Evolutionary conservation across 2,113 vertebrate species (phyloP).

Genomic region (Apus apus): DNA sequence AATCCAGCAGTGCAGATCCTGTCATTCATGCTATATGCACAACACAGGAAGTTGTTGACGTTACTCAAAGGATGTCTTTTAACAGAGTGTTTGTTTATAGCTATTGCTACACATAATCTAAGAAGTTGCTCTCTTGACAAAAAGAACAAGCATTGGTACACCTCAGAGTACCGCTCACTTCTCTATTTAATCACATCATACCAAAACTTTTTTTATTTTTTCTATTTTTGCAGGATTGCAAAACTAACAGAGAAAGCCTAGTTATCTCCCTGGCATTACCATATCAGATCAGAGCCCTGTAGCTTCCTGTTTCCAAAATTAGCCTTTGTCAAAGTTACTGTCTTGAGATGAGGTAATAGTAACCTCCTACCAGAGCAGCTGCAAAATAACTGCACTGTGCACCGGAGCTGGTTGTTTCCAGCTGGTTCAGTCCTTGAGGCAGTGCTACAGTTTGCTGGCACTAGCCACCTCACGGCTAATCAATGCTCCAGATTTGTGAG

Average conservation of each 20-base stretch:
- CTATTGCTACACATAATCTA: neutral
- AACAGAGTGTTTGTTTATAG: neutral
- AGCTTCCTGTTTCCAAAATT: slow-evolving; percentile 15
- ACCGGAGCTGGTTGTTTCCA: neutral
- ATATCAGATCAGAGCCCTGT: neutral
- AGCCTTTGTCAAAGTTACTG: neutral
- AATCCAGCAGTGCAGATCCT: neutral
- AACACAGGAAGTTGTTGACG: neutral
- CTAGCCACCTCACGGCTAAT: neutral
- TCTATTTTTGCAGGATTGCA: neutral
- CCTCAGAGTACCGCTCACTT: neutral
- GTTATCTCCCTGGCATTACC: neutral
- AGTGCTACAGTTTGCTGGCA: neutral
- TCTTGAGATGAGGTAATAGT: neutral
- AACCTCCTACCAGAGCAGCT: neutral
- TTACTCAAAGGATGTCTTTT: neutral
- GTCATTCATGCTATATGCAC: neutral
- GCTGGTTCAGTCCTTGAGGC: neutral
- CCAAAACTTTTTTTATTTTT: neutral
- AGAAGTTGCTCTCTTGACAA: neutral
- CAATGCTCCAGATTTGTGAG: neutral
- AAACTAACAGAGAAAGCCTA: neutral
- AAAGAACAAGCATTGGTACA: neutral
- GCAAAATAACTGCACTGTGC: neutral
- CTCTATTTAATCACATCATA: neutral